Evolutionary conservation across 2,113 vertebrate genomes (phyloP).

Genomic region (Nematolebias whitei): DNA sequence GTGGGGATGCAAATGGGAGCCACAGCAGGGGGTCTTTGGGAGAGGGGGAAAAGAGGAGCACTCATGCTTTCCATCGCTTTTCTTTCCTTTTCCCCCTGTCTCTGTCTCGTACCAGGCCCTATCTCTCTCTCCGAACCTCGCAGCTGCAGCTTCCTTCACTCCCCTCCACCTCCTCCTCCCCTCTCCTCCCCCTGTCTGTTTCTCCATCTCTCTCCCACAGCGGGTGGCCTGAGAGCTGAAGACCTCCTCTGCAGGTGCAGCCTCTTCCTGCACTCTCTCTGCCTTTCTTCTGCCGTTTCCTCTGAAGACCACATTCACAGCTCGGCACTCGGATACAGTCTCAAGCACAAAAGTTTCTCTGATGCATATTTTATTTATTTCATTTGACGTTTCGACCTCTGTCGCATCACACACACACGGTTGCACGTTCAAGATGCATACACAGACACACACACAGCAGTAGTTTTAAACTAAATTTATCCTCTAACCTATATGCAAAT

Average conservation of each 20-base stretch:
- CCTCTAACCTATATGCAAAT: background rate
- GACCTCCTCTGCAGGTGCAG: slow-evolving; percentile 79
- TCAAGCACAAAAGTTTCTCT: slow-evolving; percentile 68
- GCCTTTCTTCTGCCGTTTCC: slow-evolving; percentile 67
- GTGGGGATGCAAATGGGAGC: slow-evolving; percentile 41
- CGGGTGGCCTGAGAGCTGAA: slow-evolving; percentile 62
- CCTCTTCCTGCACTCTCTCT: slow-evolving; percentile 66
- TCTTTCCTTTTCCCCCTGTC: slow-evolving; percentile 54
- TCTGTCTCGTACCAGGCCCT: slow-evolving; percentile 44
- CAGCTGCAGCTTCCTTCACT: slow-evolving; percentile 51
- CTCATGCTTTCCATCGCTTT: slow-evolving; percentile 56
- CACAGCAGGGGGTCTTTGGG: slow-evolving; percentile 64
- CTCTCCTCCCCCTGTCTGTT: slow-evolving; percentile 12
- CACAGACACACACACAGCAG: slow-evolving; percentile 16
- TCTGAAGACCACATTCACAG: slow-evolving; percentile 73
- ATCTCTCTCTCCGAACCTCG: slow-evolving; percentile 30
- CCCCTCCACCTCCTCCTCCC: slow-evolving; percentile 18
- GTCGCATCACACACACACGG: slow-evolving; percentile 4
- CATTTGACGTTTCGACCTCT: slow-evolving; percentile 9
- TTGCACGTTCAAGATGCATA: slow-evolving; percentile 9
- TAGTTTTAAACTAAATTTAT: slow-evolving; percentile 9
- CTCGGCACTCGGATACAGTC: slow-evolving; percentile 42
- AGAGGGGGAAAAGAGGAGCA: slow-evolving; percentile 44
- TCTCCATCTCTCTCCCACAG: slow-evolving; percentile 52
- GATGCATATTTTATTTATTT: slow-evolving; percentile 49